phyloP scores from a whole-genome alignment of 2,113 vertebrate species.

The Caretta caretta region DNA sequence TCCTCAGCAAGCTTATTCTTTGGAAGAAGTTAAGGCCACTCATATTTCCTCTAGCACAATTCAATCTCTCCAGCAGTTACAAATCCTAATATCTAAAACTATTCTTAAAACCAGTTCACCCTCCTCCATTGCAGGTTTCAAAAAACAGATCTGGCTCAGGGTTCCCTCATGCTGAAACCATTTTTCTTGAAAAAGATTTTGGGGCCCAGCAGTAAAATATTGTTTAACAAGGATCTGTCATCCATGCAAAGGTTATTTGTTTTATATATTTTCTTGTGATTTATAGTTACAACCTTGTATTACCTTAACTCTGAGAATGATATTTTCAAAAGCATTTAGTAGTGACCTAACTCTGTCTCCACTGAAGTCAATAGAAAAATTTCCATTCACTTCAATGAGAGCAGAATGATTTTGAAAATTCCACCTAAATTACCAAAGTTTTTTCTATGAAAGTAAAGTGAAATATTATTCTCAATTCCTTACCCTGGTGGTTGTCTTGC shows the following conservation, averaged over 20 bases:
- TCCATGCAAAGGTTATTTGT: background rate
- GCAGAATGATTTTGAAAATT: background rate
- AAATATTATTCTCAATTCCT: conserved; percentile 29
- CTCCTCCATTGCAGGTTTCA: background rate
- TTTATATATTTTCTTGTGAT: background rate
- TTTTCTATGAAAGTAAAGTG: background rate
- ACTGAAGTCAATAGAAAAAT: background rate
- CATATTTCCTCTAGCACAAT: background rate
- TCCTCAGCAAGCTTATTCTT: background rate
- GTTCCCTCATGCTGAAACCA: background rate
- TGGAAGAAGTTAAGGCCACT: background rate
- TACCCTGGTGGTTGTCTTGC: conserved; percentile 69
- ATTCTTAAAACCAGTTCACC: background rate
- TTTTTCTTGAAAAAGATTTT: background rate
- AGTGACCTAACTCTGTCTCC: background rate
- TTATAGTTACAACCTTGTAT: background rate
- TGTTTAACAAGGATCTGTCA: background rate
- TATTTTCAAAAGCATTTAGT: background rate
- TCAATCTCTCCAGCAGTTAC: background rate
- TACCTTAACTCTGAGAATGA: background rate
- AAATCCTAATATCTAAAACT: background rate
- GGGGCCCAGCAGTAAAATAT: background rate
- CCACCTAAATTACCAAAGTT: background rate
- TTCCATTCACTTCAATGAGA: background rate
- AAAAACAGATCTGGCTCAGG: background rate